Evolutionary conservation across 2,888 invertebrate genomes (phyloP).

Genomic region (Homarus gammarus): DNA sequence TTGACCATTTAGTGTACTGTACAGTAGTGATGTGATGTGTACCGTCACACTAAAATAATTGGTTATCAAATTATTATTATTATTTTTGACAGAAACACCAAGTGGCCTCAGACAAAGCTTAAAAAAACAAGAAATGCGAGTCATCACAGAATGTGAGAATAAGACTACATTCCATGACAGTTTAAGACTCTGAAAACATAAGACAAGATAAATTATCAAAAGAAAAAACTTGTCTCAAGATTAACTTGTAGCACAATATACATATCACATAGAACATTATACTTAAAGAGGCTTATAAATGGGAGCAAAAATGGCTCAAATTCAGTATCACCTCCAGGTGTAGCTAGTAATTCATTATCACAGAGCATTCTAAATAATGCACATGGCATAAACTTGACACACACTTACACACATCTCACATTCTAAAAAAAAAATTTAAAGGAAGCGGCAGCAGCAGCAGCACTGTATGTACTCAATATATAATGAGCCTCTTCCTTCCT

Average conservation of each 20-base stretch:
- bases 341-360: conserved; percentile 10
- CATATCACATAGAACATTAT: neutral
- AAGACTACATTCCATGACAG: neutral
- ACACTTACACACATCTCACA: neutral
- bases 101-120: neutral
- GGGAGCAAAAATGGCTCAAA: neutral
- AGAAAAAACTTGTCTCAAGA: neutral
- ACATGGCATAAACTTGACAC: neutral
- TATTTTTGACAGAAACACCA: neutral
- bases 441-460: no score
- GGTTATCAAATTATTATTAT: neutral
- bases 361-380: conserved; percentile 16
- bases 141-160: neutral
- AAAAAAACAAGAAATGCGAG: neutral
- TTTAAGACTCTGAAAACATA: neutral
- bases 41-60: neutral
- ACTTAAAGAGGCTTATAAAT: neutral
- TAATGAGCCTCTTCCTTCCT: neutral
- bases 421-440: neutral
- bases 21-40: no score
- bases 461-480: no score
- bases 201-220: neutral
- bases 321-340: neutral
- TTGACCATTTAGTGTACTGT: no score
- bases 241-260: conserved; percentile 1